Conservation (phyloP, 2,797 vertebrate species). For the Enteromius afrohamiltoni region DNA sequence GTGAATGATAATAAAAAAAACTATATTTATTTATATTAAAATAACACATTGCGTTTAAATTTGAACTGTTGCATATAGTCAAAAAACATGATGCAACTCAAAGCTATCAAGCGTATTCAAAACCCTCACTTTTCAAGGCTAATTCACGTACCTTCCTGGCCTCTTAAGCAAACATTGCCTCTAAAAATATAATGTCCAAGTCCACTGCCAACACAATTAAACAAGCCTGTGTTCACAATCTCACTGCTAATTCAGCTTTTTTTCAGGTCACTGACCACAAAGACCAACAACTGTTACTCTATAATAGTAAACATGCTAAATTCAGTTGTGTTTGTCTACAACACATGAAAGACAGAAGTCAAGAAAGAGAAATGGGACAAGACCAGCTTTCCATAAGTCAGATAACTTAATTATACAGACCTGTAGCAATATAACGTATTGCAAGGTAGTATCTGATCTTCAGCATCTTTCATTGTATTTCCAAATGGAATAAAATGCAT, state of each 20-base stretch:
- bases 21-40: too few relatives aligned
- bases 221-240: slow-evolving; percentile 1
- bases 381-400: not conserved
- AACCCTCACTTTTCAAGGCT: not conserved
- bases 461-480: not conserved
- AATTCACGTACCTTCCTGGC: not conserved
- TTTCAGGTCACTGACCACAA: not conserved
- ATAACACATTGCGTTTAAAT: not conserved
- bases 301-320: not conserved
- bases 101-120: not conserved
- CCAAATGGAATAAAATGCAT: not conserved
- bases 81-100: not conserved
- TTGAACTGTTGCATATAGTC: not conserved
- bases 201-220: not conserved
- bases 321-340: not conserved
- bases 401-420: not conserved
- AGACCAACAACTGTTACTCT: not conserved
- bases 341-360: not conserved
- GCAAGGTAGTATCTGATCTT: not conserved
- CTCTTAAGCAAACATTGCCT: not conserved
- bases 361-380: not conserved
- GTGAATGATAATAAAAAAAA: not conserved
- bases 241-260: not conserved
- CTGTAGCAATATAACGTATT: not conserved
- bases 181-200: slow-evolving; percentile 5